phyloP scores from a whole-genome alignment of 2,113 vertebrate species.

The Myrmophylax atrothorax region DNA sequence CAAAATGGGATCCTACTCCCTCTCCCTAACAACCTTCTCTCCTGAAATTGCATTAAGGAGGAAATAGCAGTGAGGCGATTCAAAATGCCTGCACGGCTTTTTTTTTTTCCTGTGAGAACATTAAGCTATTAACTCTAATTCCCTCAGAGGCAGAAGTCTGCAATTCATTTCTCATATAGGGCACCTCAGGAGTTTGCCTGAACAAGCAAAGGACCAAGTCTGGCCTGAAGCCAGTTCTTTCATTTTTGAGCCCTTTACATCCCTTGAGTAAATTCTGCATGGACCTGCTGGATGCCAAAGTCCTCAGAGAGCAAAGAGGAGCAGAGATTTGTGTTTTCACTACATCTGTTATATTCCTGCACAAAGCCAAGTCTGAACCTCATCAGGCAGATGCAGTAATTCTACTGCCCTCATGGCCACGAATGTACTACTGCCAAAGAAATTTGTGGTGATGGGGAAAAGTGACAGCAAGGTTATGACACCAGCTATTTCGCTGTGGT shows the following conservation, averaged over 20 bases:
- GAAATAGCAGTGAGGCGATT: background rate
- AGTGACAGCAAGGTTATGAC: background rate
- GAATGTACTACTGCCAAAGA: background rate
- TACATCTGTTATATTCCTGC: background rate
- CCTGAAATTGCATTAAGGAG: background rate
- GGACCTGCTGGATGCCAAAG: background rate
- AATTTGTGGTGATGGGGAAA: background rate
- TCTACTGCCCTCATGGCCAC: background rate
- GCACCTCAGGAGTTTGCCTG: conserved; percentile 5
- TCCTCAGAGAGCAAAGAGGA: background rate
- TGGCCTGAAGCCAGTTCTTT: conserved; percentile 19
- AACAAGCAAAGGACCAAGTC: background rate
- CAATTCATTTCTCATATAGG: conserved; percentile 32
- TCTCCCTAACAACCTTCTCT: conserved; percentile 40
- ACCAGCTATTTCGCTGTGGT: background rate
- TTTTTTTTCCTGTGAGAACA: background rate
- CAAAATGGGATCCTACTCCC: conserved; percentile 28
- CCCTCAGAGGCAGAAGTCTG: background rate
- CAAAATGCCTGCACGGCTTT: background rate
- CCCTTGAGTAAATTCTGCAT: conserved; percentile 4
- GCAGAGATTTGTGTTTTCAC: background rate
- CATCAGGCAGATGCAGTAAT: background rate
- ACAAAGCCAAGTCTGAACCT: background rate
- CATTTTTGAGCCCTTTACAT: background rate
- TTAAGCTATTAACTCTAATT: conserved; percentile 44